Evolutionary conservation across 2,113 vertebrate genomes (phyloP).

Genomic region (Azemiops feae): DNA sequence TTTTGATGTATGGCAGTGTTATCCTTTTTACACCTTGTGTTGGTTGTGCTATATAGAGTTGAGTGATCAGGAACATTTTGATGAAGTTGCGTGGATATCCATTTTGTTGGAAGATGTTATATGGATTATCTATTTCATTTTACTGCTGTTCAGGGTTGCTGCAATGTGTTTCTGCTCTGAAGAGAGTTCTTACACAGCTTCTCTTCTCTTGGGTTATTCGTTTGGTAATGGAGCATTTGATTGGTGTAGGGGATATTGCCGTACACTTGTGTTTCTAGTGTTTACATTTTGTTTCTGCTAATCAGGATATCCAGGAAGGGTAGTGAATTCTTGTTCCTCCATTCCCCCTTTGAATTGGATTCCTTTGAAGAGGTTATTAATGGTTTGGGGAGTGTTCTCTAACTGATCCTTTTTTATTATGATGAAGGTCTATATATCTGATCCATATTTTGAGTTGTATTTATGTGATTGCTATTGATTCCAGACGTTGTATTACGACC

Average conservation of each 20-base stretch:
- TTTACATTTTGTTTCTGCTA: background rate
- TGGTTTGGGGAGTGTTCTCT: background rate
- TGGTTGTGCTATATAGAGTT: background rate
- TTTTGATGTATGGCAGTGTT: background rate
- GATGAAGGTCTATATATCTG: background rate
- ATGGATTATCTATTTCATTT: no score
- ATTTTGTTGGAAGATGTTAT: no score
- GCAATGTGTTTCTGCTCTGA: background rate
- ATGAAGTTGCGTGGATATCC: background rate
- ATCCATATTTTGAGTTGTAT: background rate
- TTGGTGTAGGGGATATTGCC: background rate
- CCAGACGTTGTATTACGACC: no score
- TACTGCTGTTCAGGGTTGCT: no score
- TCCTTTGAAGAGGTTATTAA: background rate
- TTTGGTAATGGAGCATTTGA: background rate
- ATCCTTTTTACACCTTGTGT: background rate
- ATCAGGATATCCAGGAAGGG: background rate
- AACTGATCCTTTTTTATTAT: background rate
- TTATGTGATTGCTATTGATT: background rate
- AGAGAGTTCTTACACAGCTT: background rate
- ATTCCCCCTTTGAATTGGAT: background rate
- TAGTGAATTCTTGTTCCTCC: background rate
- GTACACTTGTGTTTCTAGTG: background rate
- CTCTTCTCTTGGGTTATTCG: background rate
- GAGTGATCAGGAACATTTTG: background rate